Conservation (phyloP, 2,113 vertebrate genomes). For the Melanostigma gelatinosum region DNA sequence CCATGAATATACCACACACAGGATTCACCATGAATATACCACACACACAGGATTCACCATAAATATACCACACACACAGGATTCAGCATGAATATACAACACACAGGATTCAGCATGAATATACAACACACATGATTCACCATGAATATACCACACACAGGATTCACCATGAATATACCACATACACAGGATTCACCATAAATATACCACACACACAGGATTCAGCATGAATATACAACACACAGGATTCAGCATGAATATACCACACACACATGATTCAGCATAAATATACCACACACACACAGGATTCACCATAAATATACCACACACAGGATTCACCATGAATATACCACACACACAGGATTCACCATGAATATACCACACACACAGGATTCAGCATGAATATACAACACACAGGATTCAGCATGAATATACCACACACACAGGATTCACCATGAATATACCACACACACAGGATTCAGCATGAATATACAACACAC, state of each 20-base stretch:
- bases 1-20: no score
- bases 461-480: neutral
- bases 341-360: neutral
- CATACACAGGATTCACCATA: neutral
- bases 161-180: no score
- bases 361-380: no score
- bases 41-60: neutral
- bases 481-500: accelerated
- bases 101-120: no score
- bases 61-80: neutral
- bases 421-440: no score
- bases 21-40: neutral
- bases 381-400: no score
- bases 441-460: neutral
- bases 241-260: neutral
- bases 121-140: accelerated
- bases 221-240: neutral
- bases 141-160: accelerated
- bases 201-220: accelerated
- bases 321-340: accelerated
- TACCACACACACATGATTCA: neutral
- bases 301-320: neutral
- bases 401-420: no score
- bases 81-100: no score
- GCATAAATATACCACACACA: no score